Conservation (phyloP, 2,797 vertebrate genomes). For the Buphagus erythrorhynchus region DNA sequence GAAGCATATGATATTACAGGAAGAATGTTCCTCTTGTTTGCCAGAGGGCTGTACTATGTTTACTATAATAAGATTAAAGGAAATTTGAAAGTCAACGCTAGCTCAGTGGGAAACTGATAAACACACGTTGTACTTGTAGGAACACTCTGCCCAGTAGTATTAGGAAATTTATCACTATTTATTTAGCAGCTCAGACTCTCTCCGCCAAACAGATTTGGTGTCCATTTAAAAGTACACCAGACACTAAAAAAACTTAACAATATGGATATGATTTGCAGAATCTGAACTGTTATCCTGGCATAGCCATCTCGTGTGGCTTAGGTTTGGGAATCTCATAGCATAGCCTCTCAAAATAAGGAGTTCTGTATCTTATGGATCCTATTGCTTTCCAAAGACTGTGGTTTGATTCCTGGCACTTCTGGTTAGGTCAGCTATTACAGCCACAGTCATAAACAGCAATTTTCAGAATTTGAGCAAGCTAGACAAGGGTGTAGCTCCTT, state of each 20-base stretch:
- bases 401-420: conserved; percentile 48
- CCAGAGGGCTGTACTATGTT: conserved; percentile 68
- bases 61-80: conserved; percentile 69
- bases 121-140: background rate
- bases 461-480: conserved; percentile 42
- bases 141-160: background rate
- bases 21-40: conserved; percentile 62
- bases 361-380: background rate
- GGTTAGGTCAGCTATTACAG: conserved; percentile 22
- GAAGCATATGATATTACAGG: conserved; percentile 62
- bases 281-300: background rate
- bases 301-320: background rate
- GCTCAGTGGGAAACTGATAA: conserved; percentile 48
- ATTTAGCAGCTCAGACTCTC: conserved; percentile 28
- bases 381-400: conserved; percentile 32
- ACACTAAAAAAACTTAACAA: background rate
- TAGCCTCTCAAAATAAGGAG: background rate
- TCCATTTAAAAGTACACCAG: background rate
- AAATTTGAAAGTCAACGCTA: background rate
- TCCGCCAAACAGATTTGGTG: conserved; percentile 14
- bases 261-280: background rate
- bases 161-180: conserved; percentile 39
- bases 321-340: background rate
- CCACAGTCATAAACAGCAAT: conserved; percentile 49
- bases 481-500: conserved; percentile 55